Base-by-base conservation (phyloP, 1,140 invertebrate species). In the Drosophila nigrodunni region DNA sequence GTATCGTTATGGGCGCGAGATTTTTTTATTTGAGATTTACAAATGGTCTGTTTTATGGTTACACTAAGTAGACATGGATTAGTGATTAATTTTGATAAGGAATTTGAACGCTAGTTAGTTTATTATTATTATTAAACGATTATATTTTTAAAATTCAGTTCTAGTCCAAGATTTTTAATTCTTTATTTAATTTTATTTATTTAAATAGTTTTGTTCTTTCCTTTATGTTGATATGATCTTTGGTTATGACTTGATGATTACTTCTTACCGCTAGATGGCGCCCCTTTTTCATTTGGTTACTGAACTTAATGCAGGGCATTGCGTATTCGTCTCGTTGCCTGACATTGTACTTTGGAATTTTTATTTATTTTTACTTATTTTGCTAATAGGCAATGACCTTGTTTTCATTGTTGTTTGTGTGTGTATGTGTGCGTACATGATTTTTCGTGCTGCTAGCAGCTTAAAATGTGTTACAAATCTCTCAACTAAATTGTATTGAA, bases 371-470 rank as follows among this genome's bases (percentile, higher is more conserved):
- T 59, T 75, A 78, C 64, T 74, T 62, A 83, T 80, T 76, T 67
- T 71, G 59, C 72, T 77, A 71, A 60, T 73, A 83, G 80, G 59
- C 85, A 89, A 78, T 80, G 83, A 85, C 83, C 83, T 88, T 86
- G 83, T 59, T 77, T 66, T 72, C 37, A 50, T 70, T 71, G 47
- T 77, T 74, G 43, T 61, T 77, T 52, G 49, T 70, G 60, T 72
- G 76, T 61, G 73, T 55, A 59, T 15, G 15, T 41, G 13, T 61
- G 58, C 72, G 73, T 55, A 59, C 61, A 49, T 21, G 64, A 21
- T 68, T 18, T 74, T 54, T 55, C 52, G 58, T 46, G 39, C 67
- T 65, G 52, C 49, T 13, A 67, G 61, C 37, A 30, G 52, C 52
- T 73, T 60, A 49, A 80, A 75, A 74, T 73, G 54, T 77, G 61